Conservation (phyloP, 2,797 vertebrate genomes). For the Serranus cabrilla region DNA sequence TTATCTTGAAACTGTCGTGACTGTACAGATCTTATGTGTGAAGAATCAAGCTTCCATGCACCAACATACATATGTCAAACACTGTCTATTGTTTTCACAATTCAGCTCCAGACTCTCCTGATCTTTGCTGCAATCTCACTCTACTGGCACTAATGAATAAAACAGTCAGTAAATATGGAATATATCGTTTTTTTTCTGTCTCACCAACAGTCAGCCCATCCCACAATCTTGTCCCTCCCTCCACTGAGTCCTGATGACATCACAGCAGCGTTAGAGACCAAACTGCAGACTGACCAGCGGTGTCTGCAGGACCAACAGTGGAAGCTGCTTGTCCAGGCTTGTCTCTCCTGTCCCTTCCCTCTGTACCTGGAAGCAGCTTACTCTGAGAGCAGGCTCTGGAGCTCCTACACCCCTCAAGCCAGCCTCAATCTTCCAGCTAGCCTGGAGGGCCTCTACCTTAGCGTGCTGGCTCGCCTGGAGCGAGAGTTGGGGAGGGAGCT, state of each 20-base stretch:
- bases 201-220: constrained; percentile 48
- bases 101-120: too few relatives aligned
- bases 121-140: too few relatives aligned
- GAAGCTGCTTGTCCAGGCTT: constrained; percentile 73
- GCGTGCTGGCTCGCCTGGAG: constrained; percentile 75
- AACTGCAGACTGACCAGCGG: constrained; percentile 61
- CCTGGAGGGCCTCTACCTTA: constrained; percentile 70
- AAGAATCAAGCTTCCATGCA: too few relatives aligned
- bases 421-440: constrained; percentile 63
- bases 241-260: constrained; percentile 73
- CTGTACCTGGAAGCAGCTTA: constrained; percentile 78
- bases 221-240: constrained; percentile 67
- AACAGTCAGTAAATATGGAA: constrained; percentile 1
- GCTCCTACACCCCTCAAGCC: constrained; percentile 68
- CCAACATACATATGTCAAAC: too few relatives aligned
- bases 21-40: too few relatives aligned
- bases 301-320: constrained; percentile 73
- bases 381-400: constrained; percentile 75
- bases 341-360: constrained; percentile 75
- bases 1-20: too few relatives aligned
- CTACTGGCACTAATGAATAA: background rate
- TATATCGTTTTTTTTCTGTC: background rate
- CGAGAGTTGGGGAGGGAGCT: constrained; percentile 75
- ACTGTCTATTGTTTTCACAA: too few relatives aligned
- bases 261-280: constrained; percentile 52